Evolutionary conservation across 1,140 invertebrate genomes (phyloP).

Genomic region (Dendroctonus ponderosae): DNA sequence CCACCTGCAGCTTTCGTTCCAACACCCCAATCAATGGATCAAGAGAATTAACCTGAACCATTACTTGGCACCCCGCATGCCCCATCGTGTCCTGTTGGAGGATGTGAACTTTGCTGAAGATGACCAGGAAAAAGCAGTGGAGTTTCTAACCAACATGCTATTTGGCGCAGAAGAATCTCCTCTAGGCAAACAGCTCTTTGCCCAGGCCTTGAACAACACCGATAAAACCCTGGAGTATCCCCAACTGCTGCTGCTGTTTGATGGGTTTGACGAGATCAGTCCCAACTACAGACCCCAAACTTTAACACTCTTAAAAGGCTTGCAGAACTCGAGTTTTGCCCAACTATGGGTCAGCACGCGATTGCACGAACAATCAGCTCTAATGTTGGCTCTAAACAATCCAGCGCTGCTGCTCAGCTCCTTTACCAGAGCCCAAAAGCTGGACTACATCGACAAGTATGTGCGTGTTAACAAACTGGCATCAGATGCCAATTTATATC

Average conservation of each 20-base stretch:
- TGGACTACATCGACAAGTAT: too few relatives aligned
- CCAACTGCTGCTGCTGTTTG: conserved; percentile 3
- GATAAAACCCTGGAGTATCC: neutral
- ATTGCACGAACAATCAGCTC: neutral
- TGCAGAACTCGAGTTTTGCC: neutral
- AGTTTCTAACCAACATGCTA: conserved; percentile 2
- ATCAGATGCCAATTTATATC: too few relatives aligned
- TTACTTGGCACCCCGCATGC: too few relatives aligned
- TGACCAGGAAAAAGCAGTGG: neutral
- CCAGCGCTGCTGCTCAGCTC: too few relatives aligned
- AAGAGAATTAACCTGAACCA: conserved; percentile 1
- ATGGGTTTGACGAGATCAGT: conserved; percentile 13
- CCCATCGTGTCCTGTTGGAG: neutral
- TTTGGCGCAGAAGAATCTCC: neutral
- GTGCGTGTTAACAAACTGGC: too few relatives aligned
- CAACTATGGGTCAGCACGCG: conserved; percentile 18
- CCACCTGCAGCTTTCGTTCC: neutral
- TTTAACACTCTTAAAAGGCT: conserved; percentile 4
- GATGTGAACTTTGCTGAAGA: conserved; percentile 1
- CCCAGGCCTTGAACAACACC: neutral
- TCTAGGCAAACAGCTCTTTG: neutral
- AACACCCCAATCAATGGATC: neutral
- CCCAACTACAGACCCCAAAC: conserved; percentile 8
- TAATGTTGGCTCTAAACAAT: too few relatives aligned
- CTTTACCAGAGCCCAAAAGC: too few relatives aligned